Conservation (phyloP, 2,797 vertebrate species). For the Borostomias antarcticus region DNA sequence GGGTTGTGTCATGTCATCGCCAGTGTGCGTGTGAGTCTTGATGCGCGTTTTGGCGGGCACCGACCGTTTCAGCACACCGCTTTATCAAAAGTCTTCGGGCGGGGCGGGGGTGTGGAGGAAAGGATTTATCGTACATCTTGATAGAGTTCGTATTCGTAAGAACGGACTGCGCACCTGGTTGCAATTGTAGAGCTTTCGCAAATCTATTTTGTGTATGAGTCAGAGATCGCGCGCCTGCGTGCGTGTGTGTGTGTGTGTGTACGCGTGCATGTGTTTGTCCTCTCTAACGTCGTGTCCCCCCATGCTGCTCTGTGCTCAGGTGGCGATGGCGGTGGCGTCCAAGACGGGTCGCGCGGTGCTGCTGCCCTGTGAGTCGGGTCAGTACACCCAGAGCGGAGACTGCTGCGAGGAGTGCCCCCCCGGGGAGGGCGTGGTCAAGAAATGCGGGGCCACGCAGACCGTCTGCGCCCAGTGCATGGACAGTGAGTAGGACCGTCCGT, state of each 20-base stretch:
- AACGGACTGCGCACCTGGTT: conserved; percentile 3
- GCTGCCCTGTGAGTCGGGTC: conserved; percentile 71
- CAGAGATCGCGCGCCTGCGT: background rate
- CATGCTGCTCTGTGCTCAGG: conserved; percentile 63
- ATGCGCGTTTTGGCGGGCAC: background rate
- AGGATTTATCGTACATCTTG: conserved; percentile 3
- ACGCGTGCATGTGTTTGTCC: background rate
- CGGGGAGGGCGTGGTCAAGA: conserved; percentile 85
- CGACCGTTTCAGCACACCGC: too few species aligned
- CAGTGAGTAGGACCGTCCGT: conserved; percentile 93
- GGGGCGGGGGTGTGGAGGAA: background rate
- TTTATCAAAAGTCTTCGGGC: too few species aligned
- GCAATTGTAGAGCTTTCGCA: conserved; percentile 1
- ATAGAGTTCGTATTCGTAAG: background rate
- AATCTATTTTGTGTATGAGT: background rate
- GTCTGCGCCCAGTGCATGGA: conserved; percentile 90
- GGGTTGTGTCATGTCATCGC: background rate
- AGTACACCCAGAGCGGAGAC: conserved; percentile 79
- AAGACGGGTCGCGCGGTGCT: conserved; percentile 68
- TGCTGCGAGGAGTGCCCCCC: conserved; percentile 89
- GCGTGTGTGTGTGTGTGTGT: conserved; percentile 1
- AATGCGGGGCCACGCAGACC: conserved; percentile 85
- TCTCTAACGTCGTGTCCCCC: conserved; percentile 1
- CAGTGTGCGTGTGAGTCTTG: background rate
- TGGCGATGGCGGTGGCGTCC: conserved; percentile 65